Conservation (phyloP, 1,140 invertebrate genomes). For the Drosophila insularis region DNA sequence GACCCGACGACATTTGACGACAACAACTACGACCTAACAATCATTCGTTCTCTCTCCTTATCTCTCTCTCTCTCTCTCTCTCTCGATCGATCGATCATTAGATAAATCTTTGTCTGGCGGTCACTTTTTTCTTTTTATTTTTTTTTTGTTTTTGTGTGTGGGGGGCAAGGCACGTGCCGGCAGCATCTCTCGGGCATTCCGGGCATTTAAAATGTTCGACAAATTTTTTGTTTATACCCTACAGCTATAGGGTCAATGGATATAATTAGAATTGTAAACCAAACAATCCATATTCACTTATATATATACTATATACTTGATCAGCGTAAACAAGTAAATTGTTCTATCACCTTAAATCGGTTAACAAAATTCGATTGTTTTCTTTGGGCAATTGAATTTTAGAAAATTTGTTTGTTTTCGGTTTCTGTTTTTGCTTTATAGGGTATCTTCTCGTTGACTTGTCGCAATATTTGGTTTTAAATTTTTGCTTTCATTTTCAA, state of each 20-base stretch:
- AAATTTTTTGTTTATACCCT: constrained; percentile 10
- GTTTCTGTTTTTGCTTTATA: neutral
- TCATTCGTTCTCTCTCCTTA: neutral
- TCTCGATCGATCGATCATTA: neutral
- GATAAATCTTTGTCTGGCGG: neutral
- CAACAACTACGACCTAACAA: neutral
- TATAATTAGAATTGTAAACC: neutral
- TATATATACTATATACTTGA: neutral
- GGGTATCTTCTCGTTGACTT: neutral
- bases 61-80: neutral
- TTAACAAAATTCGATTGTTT: too few relatives aligned
- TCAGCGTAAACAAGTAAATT: neutral
- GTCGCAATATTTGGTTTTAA: neutral
- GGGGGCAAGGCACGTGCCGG: constrained; percentile 6
- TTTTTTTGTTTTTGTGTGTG: neutral
- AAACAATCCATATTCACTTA: neutral
- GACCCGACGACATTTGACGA: neutral
- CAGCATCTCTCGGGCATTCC: constrained; percentile 2
- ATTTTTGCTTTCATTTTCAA: constrained; percentile 52
- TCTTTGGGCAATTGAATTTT: too few relatives aligned
- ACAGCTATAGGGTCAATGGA: neutral
- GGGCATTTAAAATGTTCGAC: constrained; percentile 3
- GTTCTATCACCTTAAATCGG: too few relatives aligned
- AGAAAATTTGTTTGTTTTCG: too few relatives aligned
- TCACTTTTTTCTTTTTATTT: neutral